phyloP scores from a whole-genome alignment of 2,797 vertebrate genomes.

The Pseudochaenichthys georgianus region DNA sequence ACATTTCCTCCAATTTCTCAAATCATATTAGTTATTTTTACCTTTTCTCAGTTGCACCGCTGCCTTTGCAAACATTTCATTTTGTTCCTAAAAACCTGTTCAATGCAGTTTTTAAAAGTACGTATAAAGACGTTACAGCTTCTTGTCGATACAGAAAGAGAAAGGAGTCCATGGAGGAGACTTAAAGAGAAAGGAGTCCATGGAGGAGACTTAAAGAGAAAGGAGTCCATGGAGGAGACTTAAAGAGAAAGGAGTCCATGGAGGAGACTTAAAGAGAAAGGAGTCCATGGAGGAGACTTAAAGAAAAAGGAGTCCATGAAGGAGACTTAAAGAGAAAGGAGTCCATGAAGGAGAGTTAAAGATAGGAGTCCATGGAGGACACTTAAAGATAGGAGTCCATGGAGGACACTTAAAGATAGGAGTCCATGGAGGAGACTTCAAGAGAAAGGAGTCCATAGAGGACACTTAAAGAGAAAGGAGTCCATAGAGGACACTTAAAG shows the following conservation, averaged over 20 bases:
- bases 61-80: not conserved
- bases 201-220: not conserved
- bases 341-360: slow-evolving; percentile 4
- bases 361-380: not conserved
- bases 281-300: not conserved
- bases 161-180: not conserved
- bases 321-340: not conserved
- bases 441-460: not conserved
- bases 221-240: too few relatives aligned
- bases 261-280: not conserved
- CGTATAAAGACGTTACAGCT: too few relatives aligned
- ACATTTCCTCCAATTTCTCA: not conserved
- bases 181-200: slow-evolving; percentile 20
- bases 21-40: too few relatives aligned
- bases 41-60: too few relatives aligned
- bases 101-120: too few relatives aligned
- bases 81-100: not conserved
- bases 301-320: slow-evolving; percentile 18
- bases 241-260: slow-evolving; percentile 21
- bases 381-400: slow-evolving; percentile 9
- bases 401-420: slow-evolving; percentile 11
- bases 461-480: slow-evolving; percentile 19
- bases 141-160: too few relatives aligned
- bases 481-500: too few relatives aligned
- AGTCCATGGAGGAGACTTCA: not conserved